Evolutionary conservation across 2,888 invertebrate species (phyloP), one percentile per base, ranked within the genome.

Genomic region (Germaria angustata): DNA sequence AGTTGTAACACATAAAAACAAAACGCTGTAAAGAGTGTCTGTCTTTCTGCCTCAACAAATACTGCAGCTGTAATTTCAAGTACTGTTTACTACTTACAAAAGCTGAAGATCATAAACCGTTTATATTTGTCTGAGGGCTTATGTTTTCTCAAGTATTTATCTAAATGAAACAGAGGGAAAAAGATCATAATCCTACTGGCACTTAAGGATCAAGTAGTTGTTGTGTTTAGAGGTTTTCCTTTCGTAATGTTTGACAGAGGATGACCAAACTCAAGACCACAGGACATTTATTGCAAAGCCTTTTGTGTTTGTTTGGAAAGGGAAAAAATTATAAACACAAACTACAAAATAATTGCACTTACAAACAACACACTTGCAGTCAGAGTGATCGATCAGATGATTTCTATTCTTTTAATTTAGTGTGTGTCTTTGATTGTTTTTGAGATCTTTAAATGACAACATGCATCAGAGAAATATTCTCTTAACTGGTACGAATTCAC

Each of bases 251-350:
- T 81, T 81, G 78, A 61, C 78, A 79, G 77, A 66, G 59, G 72
- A 82, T 76, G 80, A 82, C 72, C 82, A 63, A 81, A 85, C 59
- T 57, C 57, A 61, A 76, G 86, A 85, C 88, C 86, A 85, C 88
- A 89, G 89, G 88, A 88, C 87, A 89, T 88, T 86, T 85, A 87
- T 85, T 28, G 28, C 28, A 3, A 28, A 6, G 49, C 22, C 69
- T 71, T 65, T 82, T 75, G 72, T 77, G 4, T 20, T 44, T 28
- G 32, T 41, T 6, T 20, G 34, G 17, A 68, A 32, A 24, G 20
- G 46, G 11, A 76, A 28, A 20, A 53, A 68, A 9, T 73, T 28
- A 77, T 75, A 71, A 39, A 77, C 57, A 59, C 51, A 82, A 82
- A 79, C 65, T 75, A 49, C 53, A 68, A 79, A 61, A 79, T 76